Conservation (phyloP, 2,797 vertebrate species). For the Notolepis coatsorum region DNA sequence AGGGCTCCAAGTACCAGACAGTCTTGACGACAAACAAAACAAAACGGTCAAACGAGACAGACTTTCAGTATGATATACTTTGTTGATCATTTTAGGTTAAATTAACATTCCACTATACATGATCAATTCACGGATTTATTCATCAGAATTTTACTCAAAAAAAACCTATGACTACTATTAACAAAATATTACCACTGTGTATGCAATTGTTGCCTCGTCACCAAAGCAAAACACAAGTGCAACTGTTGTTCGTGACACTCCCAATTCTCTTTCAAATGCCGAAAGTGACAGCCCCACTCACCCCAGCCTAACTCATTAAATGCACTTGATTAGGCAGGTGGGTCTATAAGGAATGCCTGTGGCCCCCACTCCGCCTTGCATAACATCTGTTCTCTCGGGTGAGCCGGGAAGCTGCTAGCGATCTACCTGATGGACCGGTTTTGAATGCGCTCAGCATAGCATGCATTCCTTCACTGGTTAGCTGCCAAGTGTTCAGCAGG, state of each 20-base stretch:
- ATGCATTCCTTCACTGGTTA: conserved; percentile 39
- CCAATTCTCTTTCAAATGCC: conserved; percentile 11
- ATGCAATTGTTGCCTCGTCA: neutral
- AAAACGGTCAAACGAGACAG: too few species aligned
- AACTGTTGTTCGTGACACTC: neutral
- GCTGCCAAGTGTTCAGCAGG: neutral
- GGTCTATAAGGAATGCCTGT: neutral
- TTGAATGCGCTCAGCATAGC: conserved; percentile 9
- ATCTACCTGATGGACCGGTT: conserved; percentile 46
- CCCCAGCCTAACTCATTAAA: neutral
- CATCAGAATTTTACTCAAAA: neutral
- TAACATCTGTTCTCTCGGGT: neutral
- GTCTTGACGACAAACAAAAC: too few species aligned
- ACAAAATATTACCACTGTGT: too few species aligned
- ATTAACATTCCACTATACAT: neutral
- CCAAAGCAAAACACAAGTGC: neutral
- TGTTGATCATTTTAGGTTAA: neutral
- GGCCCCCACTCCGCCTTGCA: neutral
- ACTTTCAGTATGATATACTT: too few species aligned
- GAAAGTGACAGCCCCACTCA: neutral
- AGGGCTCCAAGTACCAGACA: too few species aligned
- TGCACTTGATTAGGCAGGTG: neutral
- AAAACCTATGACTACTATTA: neutral
- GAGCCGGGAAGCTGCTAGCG: neutral
- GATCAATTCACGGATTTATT: neutral